Conservation (phyloP, 2,888 invertebrate species). For the Eristalinus sepulchralis region DNA sequence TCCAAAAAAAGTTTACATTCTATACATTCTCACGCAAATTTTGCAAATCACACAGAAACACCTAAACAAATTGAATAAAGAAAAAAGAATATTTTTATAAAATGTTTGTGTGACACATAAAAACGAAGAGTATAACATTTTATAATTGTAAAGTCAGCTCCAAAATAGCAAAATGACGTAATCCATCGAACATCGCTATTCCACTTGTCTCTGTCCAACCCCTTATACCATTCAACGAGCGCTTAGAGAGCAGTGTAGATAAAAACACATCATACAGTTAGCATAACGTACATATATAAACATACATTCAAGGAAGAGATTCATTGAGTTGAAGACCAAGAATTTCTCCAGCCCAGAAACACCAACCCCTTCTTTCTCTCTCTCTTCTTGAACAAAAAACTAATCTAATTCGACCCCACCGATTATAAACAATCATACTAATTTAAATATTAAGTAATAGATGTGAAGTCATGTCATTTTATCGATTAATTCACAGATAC, state of each 20-base stretch:
- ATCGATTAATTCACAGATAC: conserved; percentile 64
- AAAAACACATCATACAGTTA: conserved; percentile 17
- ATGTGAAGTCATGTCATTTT: conserved; percentile 55
- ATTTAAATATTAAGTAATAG: conserved; percentile 45
- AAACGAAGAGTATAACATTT: conserved; percentile 2
- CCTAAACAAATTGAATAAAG: background rate
- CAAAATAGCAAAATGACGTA: conserved; percentile 78
- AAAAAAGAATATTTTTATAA: background rate
- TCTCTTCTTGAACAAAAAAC: background rate
- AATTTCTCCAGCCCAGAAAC: conserved; percentile 23
- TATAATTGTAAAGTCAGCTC: conserved; percentile 76
- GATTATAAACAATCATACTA: conserved; percentile 23
- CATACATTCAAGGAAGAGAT: conserved; percentile 29
- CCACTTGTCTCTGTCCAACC: conserved; percentile 22
- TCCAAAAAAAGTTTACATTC: background rate
- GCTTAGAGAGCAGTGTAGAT: conserved; percentile 7
- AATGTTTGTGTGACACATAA: conserved; percentile 20
- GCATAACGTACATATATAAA: conserved; percentile 41
- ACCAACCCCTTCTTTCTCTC: background rate
- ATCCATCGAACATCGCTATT: conserved; percentile 58
- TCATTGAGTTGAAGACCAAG: conserved; percentile 40
- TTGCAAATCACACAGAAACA: background rate
- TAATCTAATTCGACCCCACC: conserved; percentile 1
- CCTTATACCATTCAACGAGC: background rate
- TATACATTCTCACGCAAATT: background rate